Evolutionary conservation across 2,888 invertebrate genomes (phyloP).

Genomic region (Apamea anceps): DNA sequence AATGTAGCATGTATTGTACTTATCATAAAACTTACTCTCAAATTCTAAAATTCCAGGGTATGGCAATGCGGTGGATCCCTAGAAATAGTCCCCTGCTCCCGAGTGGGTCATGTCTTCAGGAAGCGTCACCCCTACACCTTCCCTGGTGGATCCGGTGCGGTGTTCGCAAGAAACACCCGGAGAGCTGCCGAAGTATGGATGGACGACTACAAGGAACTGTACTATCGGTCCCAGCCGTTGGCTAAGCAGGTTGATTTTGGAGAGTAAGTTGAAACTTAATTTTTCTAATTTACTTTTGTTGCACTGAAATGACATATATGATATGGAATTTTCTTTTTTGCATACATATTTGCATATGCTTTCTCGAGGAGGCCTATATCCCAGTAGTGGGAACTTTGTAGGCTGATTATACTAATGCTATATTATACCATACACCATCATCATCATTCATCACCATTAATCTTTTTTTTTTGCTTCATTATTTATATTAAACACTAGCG

Average conservation of each 20-base stretch:
- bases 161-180: slow-evolving; percentile 98
- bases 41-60: slow-evolving; percentile 90
- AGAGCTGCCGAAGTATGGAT: slow-evolving; percentile 99
- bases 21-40: neutral
- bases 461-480: no score
- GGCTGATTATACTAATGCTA: no score
- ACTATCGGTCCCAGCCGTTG: slow-evolving; percentile 97
- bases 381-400: no score
- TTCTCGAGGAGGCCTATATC: no score
- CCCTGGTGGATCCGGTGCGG: slow-evolving; percentile 99
- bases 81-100: slow-evolving; percentile 99
- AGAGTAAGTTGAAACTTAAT: slow-evolving; percentile 91
- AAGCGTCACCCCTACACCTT: slow-evolving; percentile 99
- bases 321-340: no score
- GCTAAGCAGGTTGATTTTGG: slow-evolving; percentile 97
- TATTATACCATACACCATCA: no score
- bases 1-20: neutral
- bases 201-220: slow-evolving; percentile 99
- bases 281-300: no score
- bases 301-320: no score
- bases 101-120: slow-evolving; percentile 98
- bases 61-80: slow-evolving; percentile 99
- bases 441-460: no score
- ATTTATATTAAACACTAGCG: no score
- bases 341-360: no score